phyloP scores from a whole-genome alignment of 2,113 vertebrate species.

The Physeter macrocephalus region DNA sequence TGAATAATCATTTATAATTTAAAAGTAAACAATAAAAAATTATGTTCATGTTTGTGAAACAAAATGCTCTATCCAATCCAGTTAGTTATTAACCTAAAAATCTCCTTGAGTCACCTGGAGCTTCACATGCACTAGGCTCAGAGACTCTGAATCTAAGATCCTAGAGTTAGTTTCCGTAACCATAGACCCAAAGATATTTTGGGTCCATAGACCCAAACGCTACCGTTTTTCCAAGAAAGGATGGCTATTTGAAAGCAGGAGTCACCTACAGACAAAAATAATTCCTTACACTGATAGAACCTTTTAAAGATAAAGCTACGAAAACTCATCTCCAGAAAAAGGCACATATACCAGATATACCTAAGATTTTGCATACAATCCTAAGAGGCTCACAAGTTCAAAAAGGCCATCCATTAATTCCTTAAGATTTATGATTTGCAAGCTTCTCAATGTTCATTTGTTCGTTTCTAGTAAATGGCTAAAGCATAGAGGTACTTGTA shows the following conservation, averaged over 20 bases:
- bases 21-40: slow-evolving; percentile 62
- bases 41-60: slow-evolving; percentile 62
- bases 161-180: background rate
- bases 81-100: slow-evolving; percentile 4
- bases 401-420: background rate
- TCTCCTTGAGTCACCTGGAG: background rate
- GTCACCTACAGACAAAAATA: background rate
- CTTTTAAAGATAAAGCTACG: background rate
- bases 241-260: background rate
- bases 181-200: background rate
- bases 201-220: background rate
- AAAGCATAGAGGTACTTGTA: background rate
- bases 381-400: background rate
- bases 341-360: background rate
- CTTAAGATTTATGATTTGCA: background rate
- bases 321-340: background rate
- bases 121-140: background rate
- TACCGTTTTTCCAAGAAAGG: background rate
- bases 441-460: background rate
- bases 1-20: slow-evolving; percentile 64
- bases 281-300: background rate
- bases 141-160: background rate
- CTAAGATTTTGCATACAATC: background rate
- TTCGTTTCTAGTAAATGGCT: background rate
- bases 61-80: slow-evolving; percentile 28